Percentiles rank a stretch among this genome's conserved stretches.
phyloP scores from a whole-genome alignment of 2,113 vertebrate genomes.

The Aplodontia rufa region DNA sequence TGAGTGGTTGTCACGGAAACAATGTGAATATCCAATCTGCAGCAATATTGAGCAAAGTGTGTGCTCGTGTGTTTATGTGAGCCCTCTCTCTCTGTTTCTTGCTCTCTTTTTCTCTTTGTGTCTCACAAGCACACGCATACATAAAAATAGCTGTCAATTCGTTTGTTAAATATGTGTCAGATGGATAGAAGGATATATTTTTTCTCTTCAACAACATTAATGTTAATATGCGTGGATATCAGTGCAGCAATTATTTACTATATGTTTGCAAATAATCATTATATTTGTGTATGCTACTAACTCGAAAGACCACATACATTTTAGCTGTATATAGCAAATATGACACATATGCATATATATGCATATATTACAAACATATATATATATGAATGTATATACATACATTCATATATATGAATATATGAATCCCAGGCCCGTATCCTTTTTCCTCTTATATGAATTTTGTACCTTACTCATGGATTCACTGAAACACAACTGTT shows the following conservation, averaged over 20 bases:
- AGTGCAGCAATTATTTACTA: too few relatives aligned
- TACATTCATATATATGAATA: background rate
- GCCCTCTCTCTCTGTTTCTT: too few relatives aligned
- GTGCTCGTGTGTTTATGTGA: too few relatives aligned
- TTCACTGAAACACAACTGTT: background rate
- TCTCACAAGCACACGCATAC: background rate
- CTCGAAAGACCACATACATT: background rate
- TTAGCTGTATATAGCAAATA: background rate
- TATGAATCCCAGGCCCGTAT: background rate
- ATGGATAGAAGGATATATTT: rapidly evolving
- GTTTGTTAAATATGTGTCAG: background rate
- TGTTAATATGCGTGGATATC: background rate
- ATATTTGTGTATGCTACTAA: too few relatives aligned
- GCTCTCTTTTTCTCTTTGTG: too few relatives aligned
- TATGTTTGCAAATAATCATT: too few relatives aligned
- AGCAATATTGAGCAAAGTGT: background rate
- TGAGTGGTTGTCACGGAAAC: slow-evolving; percentile 53
- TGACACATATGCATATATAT: background rate
- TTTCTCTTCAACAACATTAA: background rate
- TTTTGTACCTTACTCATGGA: background rate
- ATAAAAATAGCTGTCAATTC: background rate
- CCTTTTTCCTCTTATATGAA: background rate
- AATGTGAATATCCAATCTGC: background rate
- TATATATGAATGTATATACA: background rate
- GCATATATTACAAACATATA: background rate